Base-by-base conservation (phyloP, 2,888 invertebrate genomes). In the Candidula unifasciata region DNA sequence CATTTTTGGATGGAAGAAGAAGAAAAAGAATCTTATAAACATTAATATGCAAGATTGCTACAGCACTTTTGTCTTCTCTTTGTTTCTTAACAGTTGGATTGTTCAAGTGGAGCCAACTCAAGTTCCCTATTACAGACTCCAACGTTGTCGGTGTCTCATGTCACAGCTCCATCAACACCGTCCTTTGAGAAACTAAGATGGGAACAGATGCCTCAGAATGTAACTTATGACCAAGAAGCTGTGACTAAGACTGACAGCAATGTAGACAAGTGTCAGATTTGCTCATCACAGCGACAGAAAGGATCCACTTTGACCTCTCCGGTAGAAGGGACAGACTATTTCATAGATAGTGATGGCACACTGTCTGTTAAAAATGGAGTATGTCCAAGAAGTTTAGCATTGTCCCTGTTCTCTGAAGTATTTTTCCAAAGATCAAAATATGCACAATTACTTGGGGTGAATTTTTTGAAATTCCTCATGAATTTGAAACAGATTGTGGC, bases 321-420 rank as follows among this genome's bases (percentile, higher is more conserved):
- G 21, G 81, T 81, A 24, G 85, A 85, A 60, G 64, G 74, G 16
- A 64, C 69, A 44, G 85, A 85, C 37, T 85, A 85, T 35, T 85
- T 81, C 60, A 81, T 85, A 30, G 85, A 85, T 68, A 60, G 35
- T 60, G 85, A 85, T 60, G 85, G 85, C 13, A 85, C 85, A 16
- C 69, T 85, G n/a, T 76, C 81, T n/a, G 71, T 85, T 6, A 81
- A 44, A 54, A 85, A 85, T 68, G 85, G 81, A 21, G 80, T 85
- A 13, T 85, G 85, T 71, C 81, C 85, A n/a, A 71, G 81, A 44
- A 76, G 80, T 30, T 60, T 85, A 21, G 85, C 81, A 6, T 71
- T 85, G 8, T 30, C 37, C 21, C 81, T 85, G 16, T 80, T 85
- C 60, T 52, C 64, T 54, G 69, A 78, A n/a, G 77, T 83, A 33